phyloP scores from a whole-genome alignment of 2,888 invertebrate genomes.

The Rhingia campestris region DNA sequence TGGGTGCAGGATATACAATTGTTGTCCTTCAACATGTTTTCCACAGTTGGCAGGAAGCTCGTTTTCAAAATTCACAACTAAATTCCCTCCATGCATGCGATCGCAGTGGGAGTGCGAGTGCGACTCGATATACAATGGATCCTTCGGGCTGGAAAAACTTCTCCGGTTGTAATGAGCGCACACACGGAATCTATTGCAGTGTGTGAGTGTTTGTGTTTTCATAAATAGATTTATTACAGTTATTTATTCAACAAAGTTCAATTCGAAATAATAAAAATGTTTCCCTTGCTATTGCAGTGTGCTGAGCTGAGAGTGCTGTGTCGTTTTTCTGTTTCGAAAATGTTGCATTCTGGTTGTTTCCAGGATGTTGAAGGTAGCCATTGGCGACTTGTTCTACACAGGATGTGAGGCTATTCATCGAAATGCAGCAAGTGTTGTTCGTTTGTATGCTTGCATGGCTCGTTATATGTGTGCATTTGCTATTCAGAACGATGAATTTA shows the following conservation, averaged over 20 bases:
- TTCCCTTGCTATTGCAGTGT: slow-evolving; percentile 8
- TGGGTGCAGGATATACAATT: slow-evolving; percentile 20
- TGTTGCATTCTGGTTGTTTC: slow-evolving; percentile 39
- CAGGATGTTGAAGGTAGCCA: slow-evolving; percentile 66
- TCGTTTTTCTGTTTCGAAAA: slow-evolving; percentile 3
- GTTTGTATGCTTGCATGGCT: slow-evolving; percentile 29
- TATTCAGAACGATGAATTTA: slow-evolving; percentile 48
- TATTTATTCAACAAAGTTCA: slow-evolving; percentile 70
- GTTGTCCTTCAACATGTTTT: slow-evolving; percentile 61
- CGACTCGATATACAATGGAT: slow-evolving; percentile 13
- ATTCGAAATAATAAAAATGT: slow-evolving; percentile 59
- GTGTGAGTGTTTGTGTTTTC: slow-evolving; percentile 37
- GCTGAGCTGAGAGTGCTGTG: neutral
- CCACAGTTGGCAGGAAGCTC: slow-evolving; percentile 62
- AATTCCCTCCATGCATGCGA: slow-evolving; percentile 35
- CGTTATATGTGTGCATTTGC: slow-evolving; percentile 34
- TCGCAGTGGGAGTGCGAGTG: neutral
- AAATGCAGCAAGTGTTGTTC: neutral
- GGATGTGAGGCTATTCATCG: slow-evolving; percentile 42
- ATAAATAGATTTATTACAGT: slow-evolving; percentile 70
- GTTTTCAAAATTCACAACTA: slow-evolving; percentile 73
- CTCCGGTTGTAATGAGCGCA: slow-evolving; percentile 11
- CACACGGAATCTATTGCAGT: neutral
- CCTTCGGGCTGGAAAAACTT: slow-evolving; percentile 35
- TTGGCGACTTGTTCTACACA: slow-evolving; percentile 54